phyloP scores from a whole-genome alignment of 2,797 vertebrate genomes.

The Gephyroberyx darwinii region DNA sequence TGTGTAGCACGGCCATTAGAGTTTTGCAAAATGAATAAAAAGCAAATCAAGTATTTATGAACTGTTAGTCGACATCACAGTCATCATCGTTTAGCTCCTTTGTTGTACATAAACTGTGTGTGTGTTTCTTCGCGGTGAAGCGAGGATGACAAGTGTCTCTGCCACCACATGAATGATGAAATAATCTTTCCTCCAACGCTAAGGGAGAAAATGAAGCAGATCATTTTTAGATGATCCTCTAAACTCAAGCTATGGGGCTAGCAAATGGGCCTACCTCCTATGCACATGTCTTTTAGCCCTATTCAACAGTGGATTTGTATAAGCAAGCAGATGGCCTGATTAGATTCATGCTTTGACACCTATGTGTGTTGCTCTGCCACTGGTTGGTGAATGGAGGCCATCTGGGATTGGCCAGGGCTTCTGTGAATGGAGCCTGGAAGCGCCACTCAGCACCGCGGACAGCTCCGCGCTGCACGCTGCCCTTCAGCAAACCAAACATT shows the following conservation, averaged over 20 bases:
- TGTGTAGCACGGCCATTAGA: background rate
- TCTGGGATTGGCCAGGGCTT: conserved; percentile 71
- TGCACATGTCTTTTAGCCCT: conserved; percentile 6
- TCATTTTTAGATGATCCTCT: conserved; percentile 23
- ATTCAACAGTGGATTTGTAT: conserved; percentile 11
- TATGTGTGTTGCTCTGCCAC: conserved; percentile 41
- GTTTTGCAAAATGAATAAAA: background rate
- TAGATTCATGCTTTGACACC: conserved; percentile 38
- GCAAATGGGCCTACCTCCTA: conserved; percentile 10
- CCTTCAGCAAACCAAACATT: background rate
- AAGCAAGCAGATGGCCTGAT: conserved; percentile 59
- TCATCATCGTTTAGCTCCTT: background rate
- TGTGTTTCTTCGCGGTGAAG: background rate
- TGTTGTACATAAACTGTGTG: background rate
- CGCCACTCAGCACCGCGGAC: conserved; percentile 73
- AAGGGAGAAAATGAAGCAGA: conserved; percentile 4
- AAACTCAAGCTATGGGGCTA: conserved; percentile 1
- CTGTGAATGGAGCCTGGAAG: conserved; percentile 72
- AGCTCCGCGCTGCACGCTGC: conserved; percentile 33
- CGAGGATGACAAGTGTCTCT: background rate
- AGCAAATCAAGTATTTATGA: background rate
- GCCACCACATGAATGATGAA: conserved; percentile 7
- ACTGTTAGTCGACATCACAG: background rate
- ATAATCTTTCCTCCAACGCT: conserved; percentile 11
- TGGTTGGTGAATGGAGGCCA: conserved; percentile 69